Evolutionary conservation across 1,140 invertebrate genomes (phyloP).

Genomic region (Drosophila seguyi): DNA sequence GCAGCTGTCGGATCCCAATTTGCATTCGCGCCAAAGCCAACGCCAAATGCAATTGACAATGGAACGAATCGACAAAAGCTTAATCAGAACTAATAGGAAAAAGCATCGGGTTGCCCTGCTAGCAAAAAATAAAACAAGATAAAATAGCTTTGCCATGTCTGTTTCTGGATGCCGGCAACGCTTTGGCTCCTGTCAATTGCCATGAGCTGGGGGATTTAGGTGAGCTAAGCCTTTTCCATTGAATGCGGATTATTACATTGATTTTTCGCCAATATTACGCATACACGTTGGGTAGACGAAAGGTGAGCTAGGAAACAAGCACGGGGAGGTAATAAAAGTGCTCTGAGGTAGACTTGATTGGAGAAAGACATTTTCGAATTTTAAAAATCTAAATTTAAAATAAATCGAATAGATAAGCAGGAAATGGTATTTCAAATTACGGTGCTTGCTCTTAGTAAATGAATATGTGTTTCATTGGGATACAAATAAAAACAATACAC

Average conservation of each 20-base stretch:
- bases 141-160: constrained; percentile 50
- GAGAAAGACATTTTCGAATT: not conserved
- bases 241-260: constrained; percentile 66
- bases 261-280: constrained; percentile 61
- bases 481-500: too few relatives aligned
- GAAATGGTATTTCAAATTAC: too few relatives aligned
- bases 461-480: too few relatives aligned
- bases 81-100: constrained; percentile 63
- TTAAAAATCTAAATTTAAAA: not conserved
- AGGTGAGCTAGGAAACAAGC: constrained; percentile 27
- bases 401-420: too few relatives aligned
- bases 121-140: constrained; percentile 36
- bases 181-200: constrained; percentile 64
- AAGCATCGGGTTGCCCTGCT: constrained; percentile 18
- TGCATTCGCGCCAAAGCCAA: constrained; percentile 53
- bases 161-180: constrained; percentile 31
- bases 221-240: constrained; percentile 68
- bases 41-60: constrained; percentile 71
- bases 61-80: constrained; percentile 48
- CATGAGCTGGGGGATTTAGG: constrained; percentile 65
- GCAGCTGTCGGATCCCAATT: constrained; percentile 56
- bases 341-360: not conserved
- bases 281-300: constrained; percentile 36
- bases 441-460: too few relatives aligned
- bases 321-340: not conserved